Evolutionary conservation across 1,140 invertebrate genomes (phyloP).

Genomic region (Scaptodrosophila lebanonensis): DNA sequence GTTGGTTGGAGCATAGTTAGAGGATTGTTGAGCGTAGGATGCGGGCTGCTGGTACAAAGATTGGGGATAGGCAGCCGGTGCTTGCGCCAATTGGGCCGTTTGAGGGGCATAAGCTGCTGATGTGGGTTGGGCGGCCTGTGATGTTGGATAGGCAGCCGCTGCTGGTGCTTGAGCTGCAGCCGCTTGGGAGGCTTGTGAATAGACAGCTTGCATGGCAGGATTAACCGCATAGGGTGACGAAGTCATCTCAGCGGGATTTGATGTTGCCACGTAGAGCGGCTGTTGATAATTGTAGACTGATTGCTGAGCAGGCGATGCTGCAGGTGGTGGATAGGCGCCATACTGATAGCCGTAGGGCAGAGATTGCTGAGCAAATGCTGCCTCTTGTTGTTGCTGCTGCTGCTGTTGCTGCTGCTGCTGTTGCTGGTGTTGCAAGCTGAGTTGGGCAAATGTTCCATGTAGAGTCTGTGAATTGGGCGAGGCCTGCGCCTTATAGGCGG

Average conservation of each 20-base stretch:
- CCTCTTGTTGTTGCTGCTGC: background rate
- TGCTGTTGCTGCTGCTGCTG: slow-evolving; percentile 18
- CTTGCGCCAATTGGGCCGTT: too few species aligned
- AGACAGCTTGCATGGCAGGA: slow-evolving; percentile 5
- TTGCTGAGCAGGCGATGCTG: slow-evolving; percentile 12
- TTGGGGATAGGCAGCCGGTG: too few species aligned
- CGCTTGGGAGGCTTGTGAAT: slow-evolving; percentile 5
- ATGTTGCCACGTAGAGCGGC: slow-evolving; percentile 63
- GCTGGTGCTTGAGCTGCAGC: slow-evolving; percentile 6
- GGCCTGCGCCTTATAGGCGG: slow-evolving; percentile 66
- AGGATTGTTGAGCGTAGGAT: too few species aligned
- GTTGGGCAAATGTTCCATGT: slow-evolving; percentile 43
- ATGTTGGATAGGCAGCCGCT: slow-evolving; percentile 1
- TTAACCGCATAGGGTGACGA: slow-evolving; percentile 25
- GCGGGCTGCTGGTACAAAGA: too few species aligned
- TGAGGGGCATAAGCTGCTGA: too few species aligned
- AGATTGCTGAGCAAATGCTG: slow-evolving; percentile 15
- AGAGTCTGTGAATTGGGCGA: slow-evolving; percentile 67
- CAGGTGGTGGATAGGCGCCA: slow-evolving; percentile 19
- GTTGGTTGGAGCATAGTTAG: too few species aligned
- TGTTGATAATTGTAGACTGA: slow-evolving; percentile 49
- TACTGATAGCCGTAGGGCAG: slow-evolving; percentile 37
- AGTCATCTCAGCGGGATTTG: slow-evolving; percentile 7
- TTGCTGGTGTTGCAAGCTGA: slow-evolving; percentile 35
- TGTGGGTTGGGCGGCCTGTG: too few species aligned